Base-by-base conservation (phyloP, 2,888 invertebrate species). In the Platycheirus rosarum region DNA sequence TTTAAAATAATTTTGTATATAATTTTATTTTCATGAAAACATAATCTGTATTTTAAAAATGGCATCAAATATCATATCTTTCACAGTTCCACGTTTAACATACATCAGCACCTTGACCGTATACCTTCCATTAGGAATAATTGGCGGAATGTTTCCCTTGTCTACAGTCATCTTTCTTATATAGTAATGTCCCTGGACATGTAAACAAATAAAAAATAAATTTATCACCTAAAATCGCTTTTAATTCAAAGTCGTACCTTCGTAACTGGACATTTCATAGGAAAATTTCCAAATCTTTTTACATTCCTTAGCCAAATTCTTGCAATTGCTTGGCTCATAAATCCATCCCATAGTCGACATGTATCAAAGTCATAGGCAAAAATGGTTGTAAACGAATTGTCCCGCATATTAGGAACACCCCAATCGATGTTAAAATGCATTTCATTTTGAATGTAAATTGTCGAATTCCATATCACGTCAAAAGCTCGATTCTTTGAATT, bases 261-360 rank as follows among this genome's bases (percentile, higher is more conserved):
- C 2, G 20, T 37, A 5, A 55, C 0, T 23, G 55, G 55, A 40
- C 55, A 55, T 4, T n/a, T 1, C 20, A 55, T 37, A 3, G 53
- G 9, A 2, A 18, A 7, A 26, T 57, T 57, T 4, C 55, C 55
- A 40, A 23, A 26, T 4, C 14, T 57, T n/a, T 57, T 57, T 5
- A 23, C 11, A 7, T 57, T 57, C 4, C 13, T 23, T 23, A 40
- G 11, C 7, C 13, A 57, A 1, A 11, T 26, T 4, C 53, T 35
- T n/a, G 35, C 53, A 4, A 53, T 53, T 1, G 35, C 37, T 20
- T 18, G 18, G 20, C 53, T 37, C 32, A 53, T 32, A 35, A 37
- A 53, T 35, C 35, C 53, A 9, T 53, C 53, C 53, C 35, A 35
- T 1, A 53, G 0, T 8, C 35, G 35, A n/a, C 53, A 53, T 0